Conservation (phyloP, 2,797 vertebrate species). For the Sebastes taczanowskii region DNA sequence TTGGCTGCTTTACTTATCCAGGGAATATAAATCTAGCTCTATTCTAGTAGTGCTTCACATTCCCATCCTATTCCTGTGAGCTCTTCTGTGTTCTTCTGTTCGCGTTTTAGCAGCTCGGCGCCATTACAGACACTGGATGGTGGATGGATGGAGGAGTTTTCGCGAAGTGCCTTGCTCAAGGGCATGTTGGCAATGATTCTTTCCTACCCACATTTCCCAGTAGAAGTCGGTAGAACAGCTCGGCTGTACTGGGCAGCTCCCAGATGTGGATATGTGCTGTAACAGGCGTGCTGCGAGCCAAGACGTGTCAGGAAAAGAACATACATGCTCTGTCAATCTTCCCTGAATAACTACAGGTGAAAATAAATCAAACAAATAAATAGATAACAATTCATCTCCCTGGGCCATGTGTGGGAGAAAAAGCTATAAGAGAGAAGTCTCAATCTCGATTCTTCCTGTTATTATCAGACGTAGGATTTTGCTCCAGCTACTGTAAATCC, state of each 20-base stretch:
- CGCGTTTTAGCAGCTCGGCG: background rate
- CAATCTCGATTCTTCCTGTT: constrained; percentile 18
- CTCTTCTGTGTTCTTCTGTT: background rate
- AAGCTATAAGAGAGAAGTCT: background rate
- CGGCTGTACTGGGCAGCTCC: background rate
- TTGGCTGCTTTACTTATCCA: constrained; percentile 21
- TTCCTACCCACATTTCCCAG: background rate
- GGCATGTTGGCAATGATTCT: background rate
- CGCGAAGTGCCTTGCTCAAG: background rate
- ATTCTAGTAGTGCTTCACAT: constrained; percentile 19
- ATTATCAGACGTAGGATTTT: constrained; percentile 34
- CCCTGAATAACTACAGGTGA: background rate
- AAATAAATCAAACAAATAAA: constrained; percentile 9
- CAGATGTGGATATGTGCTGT: background rate
- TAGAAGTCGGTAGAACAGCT: background rate
- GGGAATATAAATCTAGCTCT: constrained; percentile 27
- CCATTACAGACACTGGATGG: constrained; percentile 7
- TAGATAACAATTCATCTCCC: background rate
- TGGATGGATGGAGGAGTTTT: background rate
- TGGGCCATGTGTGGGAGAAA: background rate
- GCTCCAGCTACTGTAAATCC: constrained; percentile 50
- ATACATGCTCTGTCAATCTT: background rate
- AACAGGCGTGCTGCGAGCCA: background rate
- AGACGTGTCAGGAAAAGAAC: background rate
- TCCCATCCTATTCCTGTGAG: background rate